A percentile compares a stretch with the other conserved stretches of the same genome.
Evolutionary conservation across 53 echinoderm and acorn worm genomes (phyloP).

Genomic region (Mesocentrotus franciscanus): DNA sequence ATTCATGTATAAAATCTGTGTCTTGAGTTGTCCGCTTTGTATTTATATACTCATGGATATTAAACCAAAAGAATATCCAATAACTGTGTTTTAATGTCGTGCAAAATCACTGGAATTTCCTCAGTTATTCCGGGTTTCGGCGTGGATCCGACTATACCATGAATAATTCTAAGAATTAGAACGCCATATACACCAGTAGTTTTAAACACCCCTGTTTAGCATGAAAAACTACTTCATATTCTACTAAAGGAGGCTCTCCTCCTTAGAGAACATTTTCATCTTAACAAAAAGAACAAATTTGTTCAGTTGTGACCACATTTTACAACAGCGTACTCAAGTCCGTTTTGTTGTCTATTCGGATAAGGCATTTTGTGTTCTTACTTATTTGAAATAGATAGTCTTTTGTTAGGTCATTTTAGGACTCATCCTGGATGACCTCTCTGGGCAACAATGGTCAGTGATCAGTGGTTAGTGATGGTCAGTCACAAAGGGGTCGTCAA

Average conservation of each 20-base stretch:
- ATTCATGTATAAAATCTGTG: too few relatives aligned
- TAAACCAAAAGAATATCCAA: too few relatives aligned
- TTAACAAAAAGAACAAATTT: constrained; percentile 21
- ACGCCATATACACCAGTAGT: too few relatives aligned
- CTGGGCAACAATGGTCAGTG: not conserved
- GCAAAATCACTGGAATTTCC: too few relatives aligned
- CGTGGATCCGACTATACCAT: too few relatives aligned
- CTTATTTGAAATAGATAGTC: not conserved
- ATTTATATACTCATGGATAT: too few relatives aligned
- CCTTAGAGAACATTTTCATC: not conserved
- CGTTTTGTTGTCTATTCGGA: not conserved
- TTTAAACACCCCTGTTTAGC: too few relatives aligned
- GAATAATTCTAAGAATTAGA: too few relatives aligned
- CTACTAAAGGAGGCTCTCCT: not conserved
- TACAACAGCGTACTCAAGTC: not conserved
- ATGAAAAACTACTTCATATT: too few relatives aligned
- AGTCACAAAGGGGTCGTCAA: not conserved
- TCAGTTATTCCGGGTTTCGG: too few relatives aligned
- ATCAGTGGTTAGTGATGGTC: not conserved
- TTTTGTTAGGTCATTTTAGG: constrained; percentile 1
- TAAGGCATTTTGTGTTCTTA: not conserved
- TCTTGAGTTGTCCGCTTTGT: too few relatives aligned
- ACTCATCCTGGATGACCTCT: not conserved
- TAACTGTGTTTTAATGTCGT: too few relatives aligned
- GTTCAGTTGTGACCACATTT: not conserved